Evolutionary conservation across 1,140 invertebrate genomes (phyloP).

Genomic region (Cephus cinctus): DNA sequence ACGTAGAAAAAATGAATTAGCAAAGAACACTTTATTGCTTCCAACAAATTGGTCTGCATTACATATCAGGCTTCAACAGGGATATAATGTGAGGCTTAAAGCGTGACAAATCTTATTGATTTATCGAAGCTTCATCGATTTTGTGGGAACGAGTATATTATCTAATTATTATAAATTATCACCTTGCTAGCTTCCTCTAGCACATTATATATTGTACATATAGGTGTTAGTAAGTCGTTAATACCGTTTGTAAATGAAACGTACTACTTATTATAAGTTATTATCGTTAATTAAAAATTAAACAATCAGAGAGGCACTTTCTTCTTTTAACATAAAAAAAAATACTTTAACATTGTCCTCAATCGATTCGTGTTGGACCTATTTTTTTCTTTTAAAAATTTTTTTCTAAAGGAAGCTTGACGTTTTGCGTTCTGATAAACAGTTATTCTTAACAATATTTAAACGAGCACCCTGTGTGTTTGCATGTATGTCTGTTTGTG

Average conservation of each 20-base stretch:
- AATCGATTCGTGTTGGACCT: neutral
- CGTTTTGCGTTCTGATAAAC: constrained; percentile 23
- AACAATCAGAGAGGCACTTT: constrained; percentile 33
- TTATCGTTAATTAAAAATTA: constrained; percentile 25
- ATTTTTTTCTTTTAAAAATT: neutral
- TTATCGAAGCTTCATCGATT: too few species aligned
- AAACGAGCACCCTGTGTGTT: constrained; percentile 27
- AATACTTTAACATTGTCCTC: constrained; percentile 16
- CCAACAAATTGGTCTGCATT: constrained; percentile 6
- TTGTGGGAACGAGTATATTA: too few species aligned
- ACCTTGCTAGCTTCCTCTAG: too few species aligned
- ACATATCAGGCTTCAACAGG: constrained; percentile 12
- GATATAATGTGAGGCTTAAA: neutral
- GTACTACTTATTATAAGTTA: neutral
- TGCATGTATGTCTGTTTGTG: constrained; percentile 17
- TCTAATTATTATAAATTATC: too few species aligned
- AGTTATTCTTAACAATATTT: constrained; percentile 27
- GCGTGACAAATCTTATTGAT: too few species aligned
- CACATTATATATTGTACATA: constrained; percentile 4
- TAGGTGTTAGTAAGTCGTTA: neutral
- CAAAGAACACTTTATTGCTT: constrained; percentile 15
- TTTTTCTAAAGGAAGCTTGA: constrained; percentile 20
- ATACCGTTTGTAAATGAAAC: neutral
- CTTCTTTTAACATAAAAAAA: constrained; percentile 31
- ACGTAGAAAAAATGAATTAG: too few species aligned